Base-by-base conservation (phyloP, 37 sponge, comb jelly and placozoan species). In the Haliclona indistincta region DNA sequence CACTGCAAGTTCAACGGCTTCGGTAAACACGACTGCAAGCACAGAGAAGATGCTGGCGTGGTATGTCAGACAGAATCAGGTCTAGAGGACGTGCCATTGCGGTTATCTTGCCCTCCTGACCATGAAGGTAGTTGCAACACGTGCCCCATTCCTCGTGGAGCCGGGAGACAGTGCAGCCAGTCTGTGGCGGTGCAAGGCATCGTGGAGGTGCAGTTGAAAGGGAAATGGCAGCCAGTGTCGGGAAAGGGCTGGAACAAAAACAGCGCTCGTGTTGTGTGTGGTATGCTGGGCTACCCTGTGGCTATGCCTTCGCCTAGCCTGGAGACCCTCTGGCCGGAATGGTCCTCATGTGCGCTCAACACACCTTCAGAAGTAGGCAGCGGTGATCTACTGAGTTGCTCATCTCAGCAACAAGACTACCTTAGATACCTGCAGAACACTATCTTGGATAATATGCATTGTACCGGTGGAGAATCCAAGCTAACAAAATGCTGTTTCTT, bases 11-110 rank as follows among this genome's bases (percentile, higher is more conserved):
- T n/a, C 28, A 58, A 58, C n/a, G 43, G 29, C 25, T 79, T 73
- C 80, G 85, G 85, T 0, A 40, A 56, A 5, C 67, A 76, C 22
- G 84, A 93, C 22, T 88, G 89, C 38, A 0, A 0, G 4, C 89
- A 88, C 34, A 54, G 38, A 4, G 82, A 88, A 76, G 85, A 88
- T 54, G 93, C 77, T 0, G 93, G 82, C 5, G 70, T 93, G 5
- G 54, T 41, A 11, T 93, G 93, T 63, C 4, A 41, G 6, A 25
- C 60, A n/a, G 6, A 7, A 25, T 26, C 22, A 25, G n/a, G 6
- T 25, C 60, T 58, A 6, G 11, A 20, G 25, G 60, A 58, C n/a
- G 13, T 83, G 40, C 74, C 84, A n/a, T 19, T 89, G 2, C 40
- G 81, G 3, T 36, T 89, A 11, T 67, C 61, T 49, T 88, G 88